Evolutionary conservation across 2,113 vertebrate genomes (phyloP), one percentile per base, ranked within the genome.

Genomic region (Paramisgurnus dabryanus): DNA sequence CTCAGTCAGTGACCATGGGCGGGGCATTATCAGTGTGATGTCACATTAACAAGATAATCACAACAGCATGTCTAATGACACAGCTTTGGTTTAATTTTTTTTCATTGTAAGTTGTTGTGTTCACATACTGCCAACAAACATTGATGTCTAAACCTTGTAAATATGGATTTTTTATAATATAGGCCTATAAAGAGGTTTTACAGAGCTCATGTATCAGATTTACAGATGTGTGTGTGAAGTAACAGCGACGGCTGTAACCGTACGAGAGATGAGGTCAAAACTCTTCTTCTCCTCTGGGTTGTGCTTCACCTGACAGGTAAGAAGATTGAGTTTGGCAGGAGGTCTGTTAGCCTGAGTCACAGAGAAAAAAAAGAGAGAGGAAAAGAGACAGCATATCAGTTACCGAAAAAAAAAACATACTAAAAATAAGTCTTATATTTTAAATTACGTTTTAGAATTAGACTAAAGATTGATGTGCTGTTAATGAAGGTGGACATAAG

Each of bases 181-280:
- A 2, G 1, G 27, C 27, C 27, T 27, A 27, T 27, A 27, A 34
- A 34, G 27, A 53, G 5, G 17, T 22, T 58, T 18, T 58, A 72
- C 39, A 18, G 40, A 57, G 40, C 40, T 73, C 71, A 39, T n/a
- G 10, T 13, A 27, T 61, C 9, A 17, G 27, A 9, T 57, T 41
- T 58, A 68, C 41, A 27, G 15, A 34, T 18, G 58, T 50, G 67
- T 66, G 75, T 60, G 67, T n/a, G 41, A 50, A 53, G 55, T 15
- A 65, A 63, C 3, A 64, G 13, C 41, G 27, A 18, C 9, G 39
- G 5, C 27, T 13, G 17, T 22, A 9, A 80, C 92, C 96, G 84
- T 93, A 99, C 98, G 98, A 86, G 98, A 99, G 91, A 99, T 99
- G 85, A 99, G 98, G 93, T 99, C 97, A 84, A 99, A 99, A 87